Evolutionary conservation across 2,888 invertebrate genomes (phyloP).

Genomic region (Drosophila ezoana): DNA sequence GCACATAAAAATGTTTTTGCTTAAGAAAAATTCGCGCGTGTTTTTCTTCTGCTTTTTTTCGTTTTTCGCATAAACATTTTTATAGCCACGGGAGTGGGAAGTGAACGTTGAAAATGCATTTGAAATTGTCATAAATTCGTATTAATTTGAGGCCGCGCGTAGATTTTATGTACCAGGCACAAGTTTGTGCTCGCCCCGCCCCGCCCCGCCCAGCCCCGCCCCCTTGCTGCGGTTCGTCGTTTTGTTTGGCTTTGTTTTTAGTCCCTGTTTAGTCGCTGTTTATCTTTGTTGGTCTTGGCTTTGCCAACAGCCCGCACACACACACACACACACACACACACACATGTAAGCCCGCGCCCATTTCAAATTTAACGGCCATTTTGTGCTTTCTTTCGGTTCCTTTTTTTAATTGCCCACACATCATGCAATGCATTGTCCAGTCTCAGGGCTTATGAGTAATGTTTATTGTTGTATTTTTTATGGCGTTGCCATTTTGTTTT

Average conservation of each 20-base stretch:
- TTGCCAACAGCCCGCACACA: slow-evolving; percentile 21
- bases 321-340: slow-evolving; percentile 6
- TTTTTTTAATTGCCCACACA: slow-evolving; percentile 63
- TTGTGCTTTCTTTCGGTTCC: slow-evolving; percentile 35
- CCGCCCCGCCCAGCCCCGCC: background rate
- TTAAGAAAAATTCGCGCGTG: slow-evolving; percentile 50
- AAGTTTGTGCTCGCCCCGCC: slow-evolving; percentile 21
- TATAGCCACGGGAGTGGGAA: slow-evolving; percentile 27
- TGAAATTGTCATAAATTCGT: slow-evolving; percentile 72
- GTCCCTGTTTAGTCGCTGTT: slow-evolving; percentile 64
- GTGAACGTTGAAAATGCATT: slow-evolving; percentile 59
- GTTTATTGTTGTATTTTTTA: slow-evolving; percentile 55
- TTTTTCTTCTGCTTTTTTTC: slow-evolving; percentile 28
- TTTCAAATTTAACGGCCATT: slow-evolving; percentile 65
- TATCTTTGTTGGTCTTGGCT: slow-evolving; percentile 48
- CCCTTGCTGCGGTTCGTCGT: slow-evolving; percentile 47
- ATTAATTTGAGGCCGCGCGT: slow-evolving; percentile 64
- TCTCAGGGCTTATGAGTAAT: slow-evolving; percentile 53
- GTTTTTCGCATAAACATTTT: slow-evolving; percentile 54
- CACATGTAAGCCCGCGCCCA: slow-evolving; percentile 34
- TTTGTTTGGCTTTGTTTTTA: slow-evolving; percentile 63
- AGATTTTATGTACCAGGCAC: slow-evolving; percentile 54
- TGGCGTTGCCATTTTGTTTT: slow-evolving; percentile 44
- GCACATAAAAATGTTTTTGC: slow-evolving; percentile 56
- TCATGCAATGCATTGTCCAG: slow-evolving; percentile 53